Evolutionary conservation across 2,797 vertebrate species (phyloP), one percentile per base, ranked within the genome.

Genomic region (Taeniopygia guttata): DNA sequence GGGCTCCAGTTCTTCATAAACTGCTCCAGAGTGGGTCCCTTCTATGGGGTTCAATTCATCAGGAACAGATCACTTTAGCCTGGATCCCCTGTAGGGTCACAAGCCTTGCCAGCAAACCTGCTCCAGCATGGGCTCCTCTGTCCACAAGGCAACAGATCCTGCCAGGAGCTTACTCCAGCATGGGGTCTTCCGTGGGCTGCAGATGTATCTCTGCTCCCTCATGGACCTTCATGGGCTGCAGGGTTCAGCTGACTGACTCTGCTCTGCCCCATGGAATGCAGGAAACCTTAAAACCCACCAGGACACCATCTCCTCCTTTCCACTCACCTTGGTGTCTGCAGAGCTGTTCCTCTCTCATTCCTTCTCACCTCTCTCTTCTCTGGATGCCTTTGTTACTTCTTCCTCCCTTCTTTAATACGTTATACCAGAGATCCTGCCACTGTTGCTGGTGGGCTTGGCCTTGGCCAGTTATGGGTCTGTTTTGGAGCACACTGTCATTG

Each of bases 391-490:
- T 25, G 4, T 25, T 34, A 12, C 16, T 27, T 54, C 46, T 75
- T 19, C 2, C 12, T 13, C 3, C 8, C 4, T n/a, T 42, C 26
- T 60, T 27, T 38, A 46, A 12, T 16, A 16, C 4, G 1, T 60
- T 42, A 5, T 25, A 15, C 1, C 9, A 56, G 34, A 58, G 25
- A 5, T 1, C 0, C 6, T 62, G 10, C 12, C 12, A 5, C 9
- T 1, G 0, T 13, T 3, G 1, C 9, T 51, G 56, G 4, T 40
- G 38, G 11, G 14, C 20, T 45, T 6, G 6, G 16, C 45, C 59
- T 45, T 51, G 52, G n/a, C 29, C 45, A 25, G 13, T 12, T 10
- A 7, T 34, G 4, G 9, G 16, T 26, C 13, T 7, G 0, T 30
- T 38, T 59, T 21, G n/a, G 13, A 80, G 10, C 16, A 20, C 1